Evolutionary conservation across 2,113 vertebrate species (phyloP).

Genomic region (Numenius arquata): DNA sequence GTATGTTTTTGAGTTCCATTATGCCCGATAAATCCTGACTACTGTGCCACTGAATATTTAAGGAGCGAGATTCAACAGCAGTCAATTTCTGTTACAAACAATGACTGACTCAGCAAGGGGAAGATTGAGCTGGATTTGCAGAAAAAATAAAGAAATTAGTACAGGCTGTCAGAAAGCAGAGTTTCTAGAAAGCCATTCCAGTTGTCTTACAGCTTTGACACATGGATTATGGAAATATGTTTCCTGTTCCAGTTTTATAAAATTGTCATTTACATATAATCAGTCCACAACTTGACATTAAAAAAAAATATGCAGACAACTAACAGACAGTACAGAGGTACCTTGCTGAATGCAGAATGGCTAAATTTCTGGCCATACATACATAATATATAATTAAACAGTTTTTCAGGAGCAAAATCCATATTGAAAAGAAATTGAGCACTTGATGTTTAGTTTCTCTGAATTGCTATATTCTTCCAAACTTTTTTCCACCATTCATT

Average conservation of each 20-base stretch:
- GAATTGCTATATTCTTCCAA: neutral
- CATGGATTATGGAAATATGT: slow-evolving; percentile 12
- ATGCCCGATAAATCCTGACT: neutral
- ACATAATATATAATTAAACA: neutral
- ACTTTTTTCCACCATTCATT: neutral
- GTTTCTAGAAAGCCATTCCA: neutral
- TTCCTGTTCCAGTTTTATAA: slow-evolving; percentile 55
- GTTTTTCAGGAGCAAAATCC: neutral
- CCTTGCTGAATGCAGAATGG: slow-evolving; percentile 5
- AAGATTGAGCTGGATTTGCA: neutral
- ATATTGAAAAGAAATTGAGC: neutral
- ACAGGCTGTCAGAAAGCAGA: neutral
- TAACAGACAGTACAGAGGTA: slow-evolving; percentile 33
- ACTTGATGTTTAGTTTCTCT: neutral
- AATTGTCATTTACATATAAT: slow-evolving; percentile 55
- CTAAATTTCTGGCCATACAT: neutral
- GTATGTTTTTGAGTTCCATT: neutral
- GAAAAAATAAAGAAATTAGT: neutral
- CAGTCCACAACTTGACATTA: slow-evolving; percentile 21
- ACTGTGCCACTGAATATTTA: neutral
- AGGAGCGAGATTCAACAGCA: neutral
- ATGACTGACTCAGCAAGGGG: slow-evolving; percentile 5
- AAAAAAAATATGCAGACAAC: neutral
- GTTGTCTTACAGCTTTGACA: neutral
- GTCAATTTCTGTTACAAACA: neutral